A percentile compares a stretch with the other conserved stretches of the same genome.
Conservation (phyloP, 2,797 vertebrate species). For the Phrynocephalus vlangalii region DNA sequence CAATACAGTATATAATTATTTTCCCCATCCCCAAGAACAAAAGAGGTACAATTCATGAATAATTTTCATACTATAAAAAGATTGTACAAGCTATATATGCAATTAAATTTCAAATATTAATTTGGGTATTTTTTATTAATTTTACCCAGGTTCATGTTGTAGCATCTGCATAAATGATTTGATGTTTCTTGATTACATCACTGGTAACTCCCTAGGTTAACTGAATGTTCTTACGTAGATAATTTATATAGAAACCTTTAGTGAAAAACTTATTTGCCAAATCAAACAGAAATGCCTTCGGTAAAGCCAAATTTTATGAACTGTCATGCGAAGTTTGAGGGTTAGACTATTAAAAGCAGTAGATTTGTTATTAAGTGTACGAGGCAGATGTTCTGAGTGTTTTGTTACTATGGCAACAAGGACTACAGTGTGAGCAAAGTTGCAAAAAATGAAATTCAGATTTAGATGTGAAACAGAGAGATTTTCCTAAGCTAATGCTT, state of each 20-base stretch:
- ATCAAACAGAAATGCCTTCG: background rate
- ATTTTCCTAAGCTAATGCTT: constrained; percentile 76
- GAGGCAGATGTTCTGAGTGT: constrained; percentile 80
- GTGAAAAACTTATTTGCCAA: background rate
- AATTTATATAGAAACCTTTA: background rate
- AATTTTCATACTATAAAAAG: background rate
- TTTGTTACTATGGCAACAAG: constrained; percentile 81
- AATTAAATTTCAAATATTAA: background rate
- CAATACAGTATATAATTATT: too few species aligned
- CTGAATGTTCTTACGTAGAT: background rate
- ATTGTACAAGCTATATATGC: background rate
- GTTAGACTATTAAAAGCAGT: constrained; percentile 72
- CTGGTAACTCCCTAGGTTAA: constrained; percentile 20
- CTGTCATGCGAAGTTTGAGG: constrained; percentile 52
- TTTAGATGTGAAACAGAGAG: constrained; percentile 72
- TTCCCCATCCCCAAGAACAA: background rate
- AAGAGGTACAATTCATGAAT: background rate
- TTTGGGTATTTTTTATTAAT: background rate
- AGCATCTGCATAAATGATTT: background rate
- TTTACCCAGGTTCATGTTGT: accelerated
- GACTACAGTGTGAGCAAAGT: constrained; percentile 77
- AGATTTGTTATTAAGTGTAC: constrained; percentile 64
- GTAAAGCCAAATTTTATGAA: background rate
- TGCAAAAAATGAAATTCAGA: constrained; percentile 78
- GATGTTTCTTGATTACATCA: background rate